Conservation (phyloP, 2,797 vertebrate genomes). For the Discoglossus pictus region DNA sequence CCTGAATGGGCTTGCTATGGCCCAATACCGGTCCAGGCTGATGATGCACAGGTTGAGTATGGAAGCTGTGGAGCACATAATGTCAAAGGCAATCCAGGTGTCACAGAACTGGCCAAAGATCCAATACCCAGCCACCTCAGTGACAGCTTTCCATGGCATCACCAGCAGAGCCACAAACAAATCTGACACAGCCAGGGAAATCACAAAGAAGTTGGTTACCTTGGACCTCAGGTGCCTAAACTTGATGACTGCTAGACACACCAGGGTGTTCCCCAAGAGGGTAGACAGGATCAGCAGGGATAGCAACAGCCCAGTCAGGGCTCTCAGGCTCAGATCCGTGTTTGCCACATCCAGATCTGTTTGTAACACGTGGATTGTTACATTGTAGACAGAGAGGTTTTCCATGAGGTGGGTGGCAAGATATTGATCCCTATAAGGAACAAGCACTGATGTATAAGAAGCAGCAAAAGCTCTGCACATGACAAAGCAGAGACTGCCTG, state of each 20-base stretch:
- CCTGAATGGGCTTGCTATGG: conserved; percentile 74
- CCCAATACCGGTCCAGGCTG: conserved; percentile 81
- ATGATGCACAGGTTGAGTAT: conserved; percentile 82
- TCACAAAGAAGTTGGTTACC: conserved; percentile 78
- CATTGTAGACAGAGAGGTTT: conserved; percentile 18
- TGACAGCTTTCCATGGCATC: conserved; percentile 80
- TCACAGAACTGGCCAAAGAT: conserved; percentile 78
- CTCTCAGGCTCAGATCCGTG: conserved; percentile 53
- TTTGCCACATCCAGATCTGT: conserved; percentile 31
- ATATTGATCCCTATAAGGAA: neutral
- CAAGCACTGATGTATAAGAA: neutral
- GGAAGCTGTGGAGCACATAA: conserved; percentile 80
- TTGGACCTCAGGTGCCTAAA: conserved; percentile 79
- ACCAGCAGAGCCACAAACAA: conserved; percentile 79
- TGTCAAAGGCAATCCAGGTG: conserved; percentile 82
- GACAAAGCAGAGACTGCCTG: neutral
- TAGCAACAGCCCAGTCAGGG: conserved; percentile 69
- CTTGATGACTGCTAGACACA: conserved; percentile 72
- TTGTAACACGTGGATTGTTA: conserved; percentile 19
- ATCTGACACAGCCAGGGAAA: conserved; percentile 79
- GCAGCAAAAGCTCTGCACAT: neutral
- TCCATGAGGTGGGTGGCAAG: conserved; percentile 24
- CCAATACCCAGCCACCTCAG: conserved; percentile 71
- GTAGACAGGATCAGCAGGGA: conserved; percentile 75
- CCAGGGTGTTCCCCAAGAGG: conserved; percentile 75